A percentile compares a stretch with the other conserved stretches of the same genome.
These are phyloP conservation scores for Tylochromis polylepis DNA, from an alignment of 2,113 vertebrate genomes.

Conservation along the genomic window DNA sequence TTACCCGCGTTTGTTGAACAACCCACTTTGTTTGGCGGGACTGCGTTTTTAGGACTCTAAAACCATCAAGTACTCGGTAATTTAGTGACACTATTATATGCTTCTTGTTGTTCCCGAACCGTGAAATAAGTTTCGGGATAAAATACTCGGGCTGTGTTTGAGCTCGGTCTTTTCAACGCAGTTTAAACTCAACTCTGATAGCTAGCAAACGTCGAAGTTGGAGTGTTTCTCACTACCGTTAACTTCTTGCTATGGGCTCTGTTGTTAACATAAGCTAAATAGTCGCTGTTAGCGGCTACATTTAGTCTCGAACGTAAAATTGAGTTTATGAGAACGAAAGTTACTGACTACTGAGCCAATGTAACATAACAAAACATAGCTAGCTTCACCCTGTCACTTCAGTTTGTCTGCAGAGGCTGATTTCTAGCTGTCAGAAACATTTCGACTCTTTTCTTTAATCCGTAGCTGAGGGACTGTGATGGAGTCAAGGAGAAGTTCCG, in stretches of 20 bases:
- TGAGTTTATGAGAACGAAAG: background rate
- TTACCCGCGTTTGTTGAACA: slow-evolving; percentile 58
- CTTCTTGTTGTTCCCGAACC: background rate
- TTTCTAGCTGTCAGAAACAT: background rate
- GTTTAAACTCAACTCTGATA: background rate
- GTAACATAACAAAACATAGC: background rate
- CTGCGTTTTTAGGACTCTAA: background rate
- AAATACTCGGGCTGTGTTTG: background rate
- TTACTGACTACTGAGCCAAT: background rate
- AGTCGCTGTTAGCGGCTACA: background rate
- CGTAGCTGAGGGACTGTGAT: background rate
- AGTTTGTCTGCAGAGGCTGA: background rate
- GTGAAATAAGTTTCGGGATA: background rate
- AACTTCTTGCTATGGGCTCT: background rate
- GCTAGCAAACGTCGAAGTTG: background rate
- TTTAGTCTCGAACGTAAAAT: background rate
- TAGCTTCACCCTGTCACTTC: background rate
- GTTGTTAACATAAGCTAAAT: background rate
- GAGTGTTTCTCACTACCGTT: background rate
- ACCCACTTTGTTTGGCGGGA: slow-evolving; percentile 54
- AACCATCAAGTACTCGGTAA: slow-evolving; percentile 6
- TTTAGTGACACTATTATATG: background rate
- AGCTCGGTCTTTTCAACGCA: background rate
- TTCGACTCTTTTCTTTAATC: background rate
- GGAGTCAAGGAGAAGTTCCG: background rate